phyloP scores from a whole-genome alignment of 2,113 vertebrate species.

The Grus americana region DNA sequence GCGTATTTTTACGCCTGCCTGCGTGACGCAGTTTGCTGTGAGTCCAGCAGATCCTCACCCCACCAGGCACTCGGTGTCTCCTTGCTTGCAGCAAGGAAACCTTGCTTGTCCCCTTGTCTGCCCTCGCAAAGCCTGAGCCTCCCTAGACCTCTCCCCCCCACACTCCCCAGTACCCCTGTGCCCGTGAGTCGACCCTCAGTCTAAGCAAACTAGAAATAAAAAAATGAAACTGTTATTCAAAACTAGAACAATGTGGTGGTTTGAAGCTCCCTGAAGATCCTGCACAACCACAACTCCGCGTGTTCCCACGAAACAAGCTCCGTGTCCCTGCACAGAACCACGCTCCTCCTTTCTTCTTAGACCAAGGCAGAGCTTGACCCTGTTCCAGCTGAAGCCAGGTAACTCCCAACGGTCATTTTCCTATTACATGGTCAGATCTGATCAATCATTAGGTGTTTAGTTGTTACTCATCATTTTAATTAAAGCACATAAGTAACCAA shows the following conservation, averaged over 20 bases:
- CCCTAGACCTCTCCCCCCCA: not conserved
- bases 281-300: not conserved
- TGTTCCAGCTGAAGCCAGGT: not conserved
- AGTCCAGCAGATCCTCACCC: not conserved
- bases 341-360: not conserved
- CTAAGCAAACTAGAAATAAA: not conserved
- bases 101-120: not conserved
- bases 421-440: accelerated
- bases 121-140: not conserved
- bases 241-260: not conserved
- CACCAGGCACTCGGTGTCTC: not conserved
- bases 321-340: not conserved
- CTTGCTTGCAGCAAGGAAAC: not conserved
- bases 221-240: not conserved
- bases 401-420: not conserved
- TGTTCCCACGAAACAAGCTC: not conserved
- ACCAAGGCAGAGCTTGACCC: not conserved
- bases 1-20: not conserved
- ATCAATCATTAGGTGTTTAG: not conserved
- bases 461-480: not conserved
- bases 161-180: not conserved
- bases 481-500: not conserved
- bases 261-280: not conserved
- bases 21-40: not conserved
- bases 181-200: not conserved